Conservation (phyloP, 2,888 invertebrate genomes). For the Acanthosepion lycidas region DNA sequence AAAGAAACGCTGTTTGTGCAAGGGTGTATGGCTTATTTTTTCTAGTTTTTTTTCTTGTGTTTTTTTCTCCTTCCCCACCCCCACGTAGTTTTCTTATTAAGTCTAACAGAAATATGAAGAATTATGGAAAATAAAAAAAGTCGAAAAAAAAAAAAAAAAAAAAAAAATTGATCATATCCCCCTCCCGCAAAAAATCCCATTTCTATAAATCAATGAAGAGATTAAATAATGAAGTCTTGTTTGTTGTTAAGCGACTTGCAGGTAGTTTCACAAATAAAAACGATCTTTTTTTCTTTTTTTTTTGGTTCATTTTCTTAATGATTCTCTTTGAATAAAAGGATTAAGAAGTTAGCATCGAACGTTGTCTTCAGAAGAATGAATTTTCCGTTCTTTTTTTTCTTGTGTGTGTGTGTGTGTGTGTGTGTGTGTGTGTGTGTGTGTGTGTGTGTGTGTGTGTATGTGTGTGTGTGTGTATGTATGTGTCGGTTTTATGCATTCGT, state of each 20-base stretch:
- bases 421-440: too few relatives aligned
- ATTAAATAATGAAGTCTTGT: background rate
- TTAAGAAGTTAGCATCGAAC: too few relatives aligned
- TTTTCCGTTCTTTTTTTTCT: too few relatives aligned
- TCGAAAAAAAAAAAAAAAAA: background rate
- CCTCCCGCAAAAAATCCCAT: background rate
- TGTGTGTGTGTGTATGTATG: too few relatives aligned
- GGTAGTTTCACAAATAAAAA: background rate
- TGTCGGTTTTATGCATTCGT: background rate
- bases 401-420: too few relatives aligned
- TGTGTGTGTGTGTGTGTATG: too few relatives aligned
- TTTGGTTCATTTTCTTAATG: too few relatives aligned
- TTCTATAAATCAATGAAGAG: background rate
- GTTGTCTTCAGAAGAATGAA: too few relatives aligned
- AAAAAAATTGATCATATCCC: background rate
- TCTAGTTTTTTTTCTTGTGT: background rate
- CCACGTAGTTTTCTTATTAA: background rate
- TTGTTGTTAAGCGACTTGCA: background rate
- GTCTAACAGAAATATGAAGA: background rate
- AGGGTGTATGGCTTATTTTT: background rate
- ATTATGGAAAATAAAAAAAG: background rate
- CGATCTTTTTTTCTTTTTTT: too few relatives aligned
- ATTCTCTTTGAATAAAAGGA: too few relatives aligned
- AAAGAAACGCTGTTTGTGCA: background rate
- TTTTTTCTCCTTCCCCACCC: background rate